Base-by-base conservation (phyloP, 2,797 vertebrate species). In the Siniperca scherzeri region DNA sequence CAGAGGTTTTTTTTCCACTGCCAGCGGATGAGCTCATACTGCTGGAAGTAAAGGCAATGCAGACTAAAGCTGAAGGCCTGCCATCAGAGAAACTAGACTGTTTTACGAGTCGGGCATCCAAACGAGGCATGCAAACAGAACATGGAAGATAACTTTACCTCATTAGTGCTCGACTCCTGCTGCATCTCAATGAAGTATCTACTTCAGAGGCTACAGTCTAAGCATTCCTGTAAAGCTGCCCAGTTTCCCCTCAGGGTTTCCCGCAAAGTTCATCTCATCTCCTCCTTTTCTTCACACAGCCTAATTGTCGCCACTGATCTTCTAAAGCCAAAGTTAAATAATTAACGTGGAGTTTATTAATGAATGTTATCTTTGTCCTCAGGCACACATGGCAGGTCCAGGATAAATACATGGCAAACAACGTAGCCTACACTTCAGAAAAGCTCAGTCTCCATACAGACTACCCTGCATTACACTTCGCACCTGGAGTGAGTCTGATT, bases 361-460 rank as follows among this genome's bases (percentile, higher is more conserved):
- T 80, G 66, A 80, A 65, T 80, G 61, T 80, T 78, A 67, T 88
- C 85, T 77, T 62, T 85, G 77, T 90, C 88, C 81, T 40, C 95
- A 99, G 98, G 88, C 97, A 97, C 83, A 99, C 97, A 30, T 99
- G 97, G 97, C 98, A 99, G 94, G 98, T 99, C 76, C 96, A 97
- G 95, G 98, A 99, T 93, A 99, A 99, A 92, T 74, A 90, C 30
- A 94, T 96, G 87, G 98, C 98, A 27, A 99, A 98, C 95, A 99
- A 99, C 1, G 96, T 99, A 36, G 98, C 98, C 56, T 99, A 99
- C 81, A 99, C 98, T 2, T 95, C 96, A 1, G 97, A 96, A 53
- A 96, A 94, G 75, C 95, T 99, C 14, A 97, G 96, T 52, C 96
- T 97, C 77, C 98, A 99, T 81, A 98, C 98, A 0, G 98, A 99